A percentile compares a stretch with the other conserved stretches of the same genome.
These are phyloP conservation scores for Phrixothrix hirtus DNA, from an alignment of 2,888 invertebrate genomes.

Conservation along the genomic window DNA sequence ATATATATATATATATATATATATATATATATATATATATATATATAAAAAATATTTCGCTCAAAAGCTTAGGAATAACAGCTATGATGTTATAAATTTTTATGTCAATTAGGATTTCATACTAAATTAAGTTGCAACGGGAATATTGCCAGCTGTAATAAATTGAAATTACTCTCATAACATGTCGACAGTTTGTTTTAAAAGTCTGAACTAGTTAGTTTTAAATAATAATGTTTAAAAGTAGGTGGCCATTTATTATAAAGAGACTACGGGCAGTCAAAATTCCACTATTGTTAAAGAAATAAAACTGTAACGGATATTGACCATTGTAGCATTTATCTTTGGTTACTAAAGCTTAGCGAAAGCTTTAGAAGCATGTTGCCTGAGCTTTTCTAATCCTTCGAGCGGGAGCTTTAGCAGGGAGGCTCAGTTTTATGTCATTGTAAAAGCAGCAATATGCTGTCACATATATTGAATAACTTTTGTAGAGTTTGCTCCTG, in stretches of 20 bases:
- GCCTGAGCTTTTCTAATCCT: conserved; percentile 38
- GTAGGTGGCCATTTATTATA: too few relatives aligned
- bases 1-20: too few relatives aligned
- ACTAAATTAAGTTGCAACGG: neutral
- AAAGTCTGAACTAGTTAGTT: too few relatives aligned
- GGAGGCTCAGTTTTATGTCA: conserved; percentile 39
- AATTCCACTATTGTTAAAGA: conserved; percentile 11
- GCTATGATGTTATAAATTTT: neutral
- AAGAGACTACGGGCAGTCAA: too few relatives aligned
- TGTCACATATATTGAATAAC: conserved; percentile 32
- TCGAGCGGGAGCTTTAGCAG: conserved; percentile 38
- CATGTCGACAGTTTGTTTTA: neutral
- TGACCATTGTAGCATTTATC: conserved; percentile 31
- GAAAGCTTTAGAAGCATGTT: conserved; percentile 25
- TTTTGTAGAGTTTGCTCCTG: conserved; percentile 24
- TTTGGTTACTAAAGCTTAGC: conserved; percentile 31
- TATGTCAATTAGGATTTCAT: neutral
- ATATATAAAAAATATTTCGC: too few relatives aligned
- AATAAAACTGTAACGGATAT: conserved; percentile 23
- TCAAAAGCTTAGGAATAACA: neutral
- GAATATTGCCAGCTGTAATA: neutral
- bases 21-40: too few relatives aligned
- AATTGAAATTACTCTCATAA: neutral
- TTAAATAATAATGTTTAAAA: too few relatives aligned
- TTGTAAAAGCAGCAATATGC: conserved; percentile 38